Conservation (phyloP, 64 coral and sea anemone genomes). For the Trachythela sp. region DNA sequence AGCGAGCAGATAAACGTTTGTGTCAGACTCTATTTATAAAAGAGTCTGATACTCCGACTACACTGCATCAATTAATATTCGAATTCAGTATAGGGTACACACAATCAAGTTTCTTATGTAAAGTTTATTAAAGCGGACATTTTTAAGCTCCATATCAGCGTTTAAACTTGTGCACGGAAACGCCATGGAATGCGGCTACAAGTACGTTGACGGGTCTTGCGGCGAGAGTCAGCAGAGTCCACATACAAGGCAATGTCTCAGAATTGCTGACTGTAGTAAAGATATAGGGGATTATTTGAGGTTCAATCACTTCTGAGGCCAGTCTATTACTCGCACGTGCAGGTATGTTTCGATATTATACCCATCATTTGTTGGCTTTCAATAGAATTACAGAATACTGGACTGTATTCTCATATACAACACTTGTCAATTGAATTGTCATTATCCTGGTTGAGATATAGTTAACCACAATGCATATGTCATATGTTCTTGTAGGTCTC, state of each 20-base stretch:
- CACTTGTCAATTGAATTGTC: too few relatives aligned
- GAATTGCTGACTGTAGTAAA: constrained; percentile 12
- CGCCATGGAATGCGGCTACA: background rate
- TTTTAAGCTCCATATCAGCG: background rate
- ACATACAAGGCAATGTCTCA: background rate
- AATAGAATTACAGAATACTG: too few relatives aligned
- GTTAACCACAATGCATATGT: too few relatives aligned
- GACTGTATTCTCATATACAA: too few relatives aligned
- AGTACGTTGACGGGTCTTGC: background rate
- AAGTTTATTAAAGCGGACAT: background rate
- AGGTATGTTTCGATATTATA: too few relatives aligned
- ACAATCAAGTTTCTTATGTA: background rate
- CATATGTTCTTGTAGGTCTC: too few relatives aligned
- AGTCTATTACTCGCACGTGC: constrained; percentile 8
- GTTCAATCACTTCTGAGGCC: constrained; percentile 1
- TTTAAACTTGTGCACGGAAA: background rate
- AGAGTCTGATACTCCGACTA: too few relatives aligned
- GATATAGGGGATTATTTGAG: constrained; percentile 12
- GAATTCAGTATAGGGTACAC: background rate
- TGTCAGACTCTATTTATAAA: too few relatives aligned
- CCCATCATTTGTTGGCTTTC: too few relatives aligned
- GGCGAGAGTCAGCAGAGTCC: background rate
- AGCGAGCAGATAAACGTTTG: too few relatives aligned
- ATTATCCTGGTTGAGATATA: too few relatives aligned
- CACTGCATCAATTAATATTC: background rate